These are phyloP conservation scores for Notolepis coatsorum DNA, from an alignment of 2,797 vertebrate genomes.

Conservation along the genomic window DNA sequence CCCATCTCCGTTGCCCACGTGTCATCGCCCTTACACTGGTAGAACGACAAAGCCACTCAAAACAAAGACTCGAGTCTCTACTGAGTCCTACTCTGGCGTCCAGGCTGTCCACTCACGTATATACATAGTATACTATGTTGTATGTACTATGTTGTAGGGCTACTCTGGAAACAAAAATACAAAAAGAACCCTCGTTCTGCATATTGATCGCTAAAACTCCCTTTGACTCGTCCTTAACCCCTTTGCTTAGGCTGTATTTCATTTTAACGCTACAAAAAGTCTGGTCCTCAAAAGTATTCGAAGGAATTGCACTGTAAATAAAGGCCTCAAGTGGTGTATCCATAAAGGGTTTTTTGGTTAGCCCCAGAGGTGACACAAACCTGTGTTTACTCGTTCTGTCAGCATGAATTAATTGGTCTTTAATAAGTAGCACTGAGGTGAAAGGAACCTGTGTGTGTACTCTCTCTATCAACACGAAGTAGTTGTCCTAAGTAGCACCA, in stretches of 20 bases:
- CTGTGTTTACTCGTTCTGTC: slow-evolving; percentile 13
- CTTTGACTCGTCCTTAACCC: no score
- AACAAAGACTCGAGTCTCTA: slow-evolving; percentile 41
- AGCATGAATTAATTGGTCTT: neutral
- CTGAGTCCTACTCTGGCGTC: slow-evolving; percentile 17
- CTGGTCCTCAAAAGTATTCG: slow-evolving; percentile 44
- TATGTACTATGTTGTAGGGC: no score
- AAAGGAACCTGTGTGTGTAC: neutral
- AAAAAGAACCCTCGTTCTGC: no score
- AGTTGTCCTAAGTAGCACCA: slow-evolving; percentile 70
- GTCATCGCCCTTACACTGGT: slow-evolving; percentile 34
- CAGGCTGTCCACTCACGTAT: no score
- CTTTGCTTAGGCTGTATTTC: no score
- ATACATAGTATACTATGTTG: no score
- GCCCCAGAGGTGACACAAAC: slow-evolving; percentile 43
- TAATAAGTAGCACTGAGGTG: neutral
- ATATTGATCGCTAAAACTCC: no score
- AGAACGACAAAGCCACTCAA: slow-evolving; percentile 53
- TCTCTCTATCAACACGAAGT: slow-evolving; percentile 34
- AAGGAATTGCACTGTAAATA: slow-evolving; percentile 73
- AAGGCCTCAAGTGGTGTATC: slow-evolving; percentile 78
- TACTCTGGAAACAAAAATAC: no score
- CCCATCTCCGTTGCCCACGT: no score
- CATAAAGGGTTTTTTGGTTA: slow-evolving; percentile 50
- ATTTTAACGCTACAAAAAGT: slow-evolving; percentile 57